Evolutionary conservation across 2,113 vertebrate genomes (phyloP).

Genomic region (Campylomormyrus tamandua): DNA sequence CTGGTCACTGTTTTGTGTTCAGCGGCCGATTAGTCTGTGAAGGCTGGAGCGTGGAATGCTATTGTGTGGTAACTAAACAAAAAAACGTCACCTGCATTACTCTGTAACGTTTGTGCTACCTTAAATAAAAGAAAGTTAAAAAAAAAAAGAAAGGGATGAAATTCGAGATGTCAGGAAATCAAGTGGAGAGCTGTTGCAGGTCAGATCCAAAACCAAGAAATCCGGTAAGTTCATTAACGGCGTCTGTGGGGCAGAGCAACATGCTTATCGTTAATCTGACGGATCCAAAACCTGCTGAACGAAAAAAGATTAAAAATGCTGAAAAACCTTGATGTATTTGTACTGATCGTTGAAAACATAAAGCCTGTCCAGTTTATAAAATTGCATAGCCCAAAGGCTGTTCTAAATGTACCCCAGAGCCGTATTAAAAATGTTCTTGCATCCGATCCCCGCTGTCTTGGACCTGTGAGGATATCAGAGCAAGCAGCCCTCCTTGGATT

Average conservation of each 20-base stretch:
- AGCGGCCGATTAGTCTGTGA: background rate
- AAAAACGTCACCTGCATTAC: background rate
- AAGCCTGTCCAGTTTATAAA: background rate
- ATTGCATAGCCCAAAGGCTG: background rate
- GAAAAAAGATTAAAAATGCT: background rate
- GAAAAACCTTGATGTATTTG: background rate
- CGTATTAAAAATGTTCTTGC: background rate
- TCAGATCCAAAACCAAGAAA: background rate
- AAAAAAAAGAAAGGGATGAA: background rate
- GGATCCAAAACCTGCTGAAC: background rate
- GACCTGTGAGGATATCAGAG: background rate
- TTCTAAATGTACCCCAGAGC: background rate
- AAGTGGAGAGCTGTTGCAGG: background rate
- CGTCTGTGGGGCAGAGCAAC: background rate
- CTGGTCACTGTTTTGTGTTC: background rate
- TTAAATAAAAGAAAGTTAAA: background rate
- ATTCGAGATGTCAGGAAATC: background rate
- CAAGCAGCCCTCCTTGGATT: background rate
- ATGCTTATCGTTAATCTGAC: background rate
- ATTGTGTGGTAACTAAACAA: background rate
- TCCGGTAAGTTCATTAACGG: background rate
- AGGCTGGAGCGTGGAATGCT: background rate
- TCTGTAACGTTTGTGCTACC: background rate
- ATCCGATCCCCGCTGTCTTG: background rate
- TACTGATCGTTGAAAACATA: background rate